These are phyloP conservation scores for Leptodactylus fallax DNA, from an alignment of 2,797 vertebrate genomes.

Conservation along the genomic window DNA sequence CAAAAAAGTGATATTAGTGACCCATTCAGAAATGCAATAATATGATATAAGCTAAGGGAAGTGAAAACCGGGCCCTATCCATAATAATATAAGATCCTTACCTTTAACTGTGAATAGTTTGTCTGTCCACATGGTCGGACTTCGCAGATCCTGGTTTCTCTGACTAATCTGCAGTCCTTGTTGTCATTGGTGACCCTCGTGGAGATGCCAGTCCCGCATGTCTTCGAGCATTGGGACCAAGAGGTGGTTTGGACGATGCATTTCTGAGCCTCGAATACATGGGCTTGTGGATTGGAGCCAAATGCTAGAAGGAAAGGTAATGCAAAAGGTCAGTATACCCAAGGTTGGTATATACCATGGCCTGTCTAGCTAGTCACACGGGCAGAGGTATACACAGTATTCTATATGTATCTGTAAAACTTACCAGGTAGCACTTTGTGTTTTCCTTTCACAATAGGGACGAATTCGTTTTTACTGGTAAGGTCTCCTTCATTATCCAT, in stretches of 20 bases:
- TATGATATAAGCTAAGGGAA: neutral
- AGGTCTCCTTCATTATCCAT: slow-evolving; percentile 87
- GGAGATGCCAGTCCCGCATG: slow-evolving; percentile 94
- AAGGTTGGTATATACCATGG: neutral
- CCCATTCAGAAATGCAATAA: neutral
- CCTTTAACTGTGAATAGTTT: slow-evolving; percentile 88
- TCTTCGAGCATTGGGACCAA: slow-evolving; percentile 98
- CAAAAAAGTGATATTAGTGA: slow-evolving; percentile 54
- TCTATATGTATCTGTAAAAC: slow-evolving; percentile 62
- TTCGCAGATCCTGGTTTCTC: slow-evolving; percentile 95
- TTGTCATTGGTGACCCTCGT: slow-evolving; percentile 96
- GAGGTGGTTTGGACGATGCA: slow-evolving; percentile 95
- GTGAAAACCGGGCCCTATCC: neutral
- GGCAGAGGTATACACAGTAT: neutral
- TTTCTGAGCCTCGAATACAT: slow-evolving; percentile 86
- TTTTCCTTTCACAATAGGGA: slow-evolving; percentile 84
- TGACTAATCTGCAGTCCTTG: slow-evolving; percentile 89
- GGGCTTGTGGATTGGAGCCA: slow-evolving; percentile 84
- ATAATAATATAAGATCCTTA: slow-evolving; percentile 70
- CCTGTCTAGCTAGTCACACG: neutral
- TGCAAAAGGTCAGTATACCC: slow-evolving; percentile 19
- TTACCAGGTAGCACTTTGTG: slow-evolving; percentile 92
- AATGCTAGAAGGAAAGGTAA: slow-evolving; percentile 78
- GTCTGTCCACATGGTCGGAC: slow-evolving; percentile 93
- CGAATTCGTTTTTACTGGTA: slow-evolving; percentile 92